These are phyloP conservation scores for Glaucomys volans DNA, from an alignment of 2,113 vertebrate genomes.

Conservation along the genomic window DNA sequence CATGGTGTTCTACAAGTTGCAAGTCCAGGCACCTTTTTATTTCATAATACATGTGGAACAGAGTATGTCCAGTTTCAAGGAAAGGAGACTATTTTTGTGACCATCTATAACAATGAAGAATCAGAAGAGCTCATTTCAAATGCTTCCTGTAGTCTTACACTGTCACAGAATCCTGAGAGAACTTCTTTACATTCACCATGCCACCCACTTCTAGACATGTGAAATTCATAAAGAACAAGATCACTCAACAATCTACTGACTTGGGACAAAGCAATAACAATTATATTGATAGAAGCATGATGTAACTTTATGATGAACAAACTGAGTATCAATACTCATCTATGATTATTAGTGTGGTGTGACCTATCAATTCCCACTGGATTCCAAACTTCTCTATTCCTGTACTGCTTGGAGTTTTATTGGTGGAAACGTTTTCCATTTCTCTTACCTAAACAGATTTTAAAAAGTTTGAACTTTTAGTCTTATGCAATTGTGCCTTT, in stretches of 20 bases:
- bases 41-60: background rate
- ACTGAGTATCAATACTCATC: background rate
- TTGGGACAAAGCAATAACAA: background rate
- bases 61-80: background rate
- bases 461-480: background rate
- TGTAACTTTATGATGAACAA: conserved; percentile 2
- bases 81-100: background rate
- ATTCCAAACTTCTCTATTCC: background rate
- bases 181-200: background rate
- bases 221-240: conserved; percentile 19
- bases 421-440: background rate
- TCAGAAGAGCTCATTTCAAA: background rate
- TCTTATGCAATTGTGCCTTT: background rate
- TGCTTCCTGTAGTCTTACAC: background rate
- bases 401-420: background rate
- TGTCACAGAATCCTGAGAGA: background rate
- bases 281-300: background rate
- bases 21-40: background rate
- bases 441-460: background rate
- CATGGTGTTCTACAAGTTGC: background rate
- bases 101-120: conserved; percentile 15
- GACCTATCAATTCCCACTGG: background rate
- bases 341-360: background rate
- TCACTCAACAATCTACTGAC: background rate
- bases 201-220: background rate